Base-by-base conservation (phyloP, 1,140 invertebrate species). In the Rhynchophorus ferrugineus region DNA sequence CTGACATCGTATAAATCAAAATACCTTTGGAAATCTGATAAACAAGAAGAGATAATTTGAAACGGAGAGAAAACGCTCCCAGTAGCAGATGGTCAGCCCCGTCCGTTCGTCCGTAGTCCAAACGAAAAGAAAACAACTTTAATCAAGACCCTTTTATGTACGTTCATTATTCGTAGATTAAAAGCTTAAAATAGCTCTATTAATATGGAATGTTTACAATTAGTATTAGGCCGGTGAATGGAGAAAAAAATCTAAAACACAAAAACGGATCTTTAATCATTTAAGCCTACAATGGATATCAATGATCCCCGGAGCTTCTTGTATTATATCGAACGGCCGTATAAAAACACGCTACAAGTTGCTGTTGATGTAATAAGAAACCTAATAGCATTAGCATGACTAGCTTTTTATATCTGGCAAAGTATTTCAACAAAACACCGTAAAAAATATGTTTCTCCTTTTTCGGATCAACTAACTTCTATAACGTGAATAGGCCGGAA, bases 381-480 rank as follows among this genome's bases (percentile, higher is more conserved):
- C 43, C 58, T 60, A 60, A 60, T 60, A 60, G 55, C 58, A 60
- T 60, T 60, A 60, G 55, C 58, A 60, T 60, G 58, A 60, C 58
- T 60, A 54, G 22, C 50, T 57, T 60, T 60, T 57, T 57, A 48
- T 50, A 29, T 37, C 41, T 33, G 37, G 8, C 29, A 39, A 49
- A 45, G 49, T 53, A 51, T 42, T 60, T 57, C 36, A 22, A 57
- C 56, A 60, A 60, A 54, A 46, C 49, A 38, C 46, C 58, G 45
- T 57, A 37, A 37, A 21, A 13, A 18, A 20, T 37, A 11, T 48
- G 16, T 2, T 22, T 9, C 1, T 45, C 34, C 34, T 20, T 44
- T 44, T 44, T 44, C 13, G 13, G 33, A 2, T 34, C 33, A 34
- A 13, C 13, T 29, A 29, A 5, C 5, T 29, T 29, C 5, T 29